Evolutionary conservation across 2,888 invertebrate genomes (phyloP).

Genomic region (Acanthosepion lycidas): DNA sequence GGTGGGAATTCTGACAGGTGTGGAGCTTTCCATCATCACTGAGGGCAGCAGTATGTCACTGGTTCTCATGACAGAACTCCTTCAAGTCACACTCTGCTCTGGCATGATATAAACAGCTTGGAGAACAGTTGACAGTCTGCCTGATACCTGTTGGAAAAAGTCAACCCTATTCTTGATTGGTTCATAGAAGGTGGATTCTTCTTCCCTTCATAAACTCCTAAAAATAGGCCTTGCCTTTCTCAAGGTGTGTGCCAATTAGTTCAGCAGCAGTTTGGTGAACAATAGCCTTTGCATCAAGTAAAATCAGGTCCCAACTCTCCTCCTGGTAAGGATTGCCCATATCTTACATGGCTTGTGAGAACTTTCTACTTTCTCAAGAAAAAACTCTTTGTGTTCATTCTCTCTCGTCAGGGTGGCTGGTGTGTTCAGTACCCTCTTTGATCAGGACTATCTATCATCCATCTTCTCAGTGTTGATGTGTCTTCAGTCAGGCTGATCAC

Average conservation of each 20-base stretch:
- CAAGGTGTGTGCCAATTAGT: conserved; percentile 46
- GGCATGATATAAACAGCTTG: conserved; percentile 55
- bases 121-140: conserved; percentile 51
- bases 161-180: background rate
- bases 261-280: conserved; percentile 49
- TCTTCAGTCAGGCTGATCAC: no score
- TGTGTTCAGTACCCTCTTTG: background rate
- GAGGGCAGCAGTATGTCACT: background rate
- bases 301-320: conserved; percentile 50
- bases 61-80: conserved; percentile 89
- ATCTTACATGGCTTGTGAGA: conserved; percentile 49
- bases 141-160: conserved; percentile 48
- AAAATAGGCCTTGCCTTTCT: conserved; percentile 51
- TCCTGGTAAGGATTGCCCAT: conserved; percentile 50
- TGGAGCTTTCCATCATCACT: no score
- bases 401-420: conserved; percentile 50
- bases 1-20: no score
- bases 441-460: background rate
- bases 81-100: conserved; percentile 75
- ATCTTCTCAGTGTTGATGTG: no score
- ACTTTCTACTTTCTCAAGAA: conserved; percentile 48
- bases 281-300: conserved; percentile 53
- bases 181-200: no score
- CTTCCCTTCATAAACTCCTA: conserved; percentile 48
- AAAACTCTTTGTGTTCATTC: conserved; percentile 45